Evolutionary conservation across 2,797 vertebrate genomes (phyloP).

Genomic region (Urophycis tenuis): DNA sequence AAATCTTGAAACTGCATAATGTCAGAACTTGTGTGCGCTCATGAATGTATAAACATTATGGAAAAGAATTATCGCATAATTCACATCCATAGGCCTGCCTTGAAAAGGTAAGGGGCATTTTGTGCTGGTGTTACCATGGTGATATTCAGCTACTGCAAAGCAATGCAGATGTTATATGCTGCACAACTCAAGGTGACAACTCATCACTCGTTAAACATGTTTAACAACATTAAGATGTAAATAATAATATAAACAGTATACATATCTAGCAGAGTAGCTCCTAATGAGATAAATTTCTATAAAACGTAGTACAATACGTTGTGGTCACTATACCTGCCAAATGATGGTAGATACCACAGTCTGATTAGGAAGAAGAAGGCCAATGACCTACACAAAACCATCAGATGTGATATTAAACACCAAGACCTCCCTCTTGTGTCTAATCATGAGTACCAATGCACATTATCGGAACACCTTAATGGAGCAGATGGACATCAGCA

Average conservation of each 20-base stretch:
- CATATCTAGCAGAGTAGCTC: too few relatives aligned
- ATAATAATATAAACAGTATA: too few relatives aligned
- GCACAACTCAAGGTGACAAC: too few relatives aligned
- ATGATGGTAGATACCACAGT: slow-evolving; percentile 82
- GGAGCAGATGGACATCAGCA: slow-evolving; percentile 30
- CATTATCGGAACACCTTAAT: slow-evolving; percentile 5
- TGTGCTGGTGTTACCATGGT: too few relatives aligned
- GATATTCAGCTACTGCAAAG: too few relatives aligned
- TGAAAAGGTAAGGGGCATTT: too few relatives aligned
- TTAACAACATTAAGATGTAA: too few relatives aligned
- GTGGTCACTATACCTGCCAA: slow-evolving; percentile 78
- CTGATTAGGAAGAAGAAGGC: slow-evolving; percentile 84
- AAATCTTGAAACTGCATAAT: neutral
- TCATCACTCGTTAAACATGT: too few relatives aligned
- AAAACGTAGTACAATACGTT: slow-evolving; percentile 9
- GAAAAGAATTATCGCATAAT: too few relatives aligned
- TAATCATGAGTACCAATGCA: slow-evolving; percentile 3
- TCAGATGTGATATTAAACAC: slow-evolving; percentile 59
- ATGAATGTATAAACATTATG: neutral
- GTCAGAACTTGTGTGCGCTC: neutral
- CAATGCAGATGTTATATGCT: too few relatives aligned
- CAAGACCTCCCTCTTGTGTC: slow-evolving; percentile 58
- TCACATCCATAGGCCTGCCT: too few relatives aligned
- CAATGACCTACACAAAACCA: slow-evolving; percentile 76
- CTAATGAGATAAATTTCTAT: neutral